Evolutionary conservation across 2,797 vertebrate genomes (phyloP), one percentile per base, ranked within the genome.

Genomic region (Rhinoraja longicauda): DNA sequence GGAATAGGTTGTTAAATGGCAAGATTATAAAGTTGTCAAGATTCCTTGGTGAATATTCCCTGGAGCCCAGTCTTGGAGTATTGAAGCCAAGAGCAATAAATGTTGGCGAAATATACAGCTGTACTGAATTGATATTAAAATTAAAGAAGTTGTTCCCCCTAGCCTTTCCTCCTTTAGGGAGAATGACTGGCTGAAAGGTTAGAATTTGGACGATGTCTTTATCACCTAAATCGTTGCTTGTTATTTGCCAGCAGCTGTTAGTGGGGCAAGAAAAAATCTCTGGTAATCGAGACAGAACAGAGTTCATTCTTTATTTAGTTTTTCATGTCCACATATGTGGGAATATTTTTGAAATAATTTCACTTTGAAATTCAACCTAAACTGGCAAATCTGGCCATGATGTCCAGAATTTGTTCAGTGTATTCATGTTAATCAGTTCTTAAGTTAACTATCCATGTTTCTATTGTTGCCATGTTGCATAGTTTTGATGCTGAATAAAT

Each of bases 141-240:
- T 88, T 64, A 84, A 10, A 67, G 59, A 64, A 32, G 21, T 88
- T 88, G 26, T 2, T 86, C 4, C 59, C 76, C 82, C 57, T 62
- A 21, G 59, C 29, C 59, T 88, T 64, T 32, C 84, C 13, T 88
- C 12, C 82, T 59, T 64, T 32, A 64, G n/a, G 59, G 59, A 88
- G 32, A 64, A 19, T 21, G 59, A 86, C 13, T 67, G n/a, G 8
- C 17, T 21, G 59, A 88, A 88, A 64, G 84, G 84, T 88, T 36
- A 88, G 59, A 32, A 88, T 36, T 88, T 88, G 84, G 84, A 88
- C 36, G 88, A 88, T 88, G 67, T 88, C 84, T 88, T 88, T 67
- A 67, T 64, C 17, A 36, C 15, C 70, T 88, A 19, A 64, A 88
- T 17, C 67, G 86, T 32, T 57, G 57, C n/a, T 57, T 86, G 82